These are phyloP conservation scores for Myzus persicae DNA, from an alignment of 1,140 invertebrate species.

Conservation along the genomic window DNA sequence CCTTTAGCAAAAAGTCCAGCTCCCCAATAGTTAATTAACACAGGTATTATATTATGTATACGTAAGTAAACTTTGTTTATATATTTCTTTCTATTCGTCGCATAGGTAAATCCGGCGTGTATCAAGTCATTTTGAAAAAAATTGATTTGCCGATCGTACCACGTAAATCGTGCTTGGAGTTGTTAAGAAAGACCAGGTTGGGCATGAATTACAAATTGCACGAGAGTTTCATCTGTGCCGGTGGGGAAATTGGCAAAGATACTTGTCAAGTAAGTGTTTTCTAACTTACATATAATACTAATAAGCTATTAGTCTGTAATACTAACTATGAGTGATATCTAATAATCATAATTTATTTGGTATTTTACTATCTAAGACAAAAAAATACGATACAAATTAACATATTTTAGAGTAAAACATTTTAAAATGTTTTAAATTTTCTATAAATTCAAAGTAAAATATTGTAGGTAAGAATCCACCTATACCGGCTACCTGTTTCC, in stretches of 20 bases:
- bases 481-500: too few relatives aligned
- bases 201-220: slow-evolving; percentile 68
- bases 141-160: slow-evolving; percentile 72
- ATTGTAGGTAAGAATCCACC: too few relatives aligned
- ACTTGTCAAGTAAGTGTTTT: slow-evolving; percentile 63
- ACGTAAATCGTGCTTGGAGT: slow-evolving; percentile 67
- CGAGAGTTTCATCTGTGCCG: slow-evolving; percentile 68
- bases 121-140: slow-evolving; percentile 77
- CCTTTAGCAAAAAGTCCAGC: too few relatives aligned
- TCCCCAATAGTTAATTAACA: neutral
- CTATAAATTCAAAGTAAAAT: too few relatives aligned
- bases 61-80: neutral
- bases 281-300: neutral
- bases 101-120: slow-evolving; percentile 67
- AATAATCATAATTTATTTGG: too few relatives aligned
- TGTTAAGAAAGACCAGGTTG: slow-evolving; percentile 70
- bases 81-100: neutral
- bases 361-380: neutral
- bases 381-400: neutral
- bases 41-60: neutral
- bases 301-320: too few relatives aligned
- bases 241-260: slow-evolving; percentile 67
- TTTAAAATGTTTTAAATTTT: too few relatives aligned
- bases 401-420: neutral
- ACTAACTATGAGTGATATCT: too few relatives aligned